Percentiles rank a stretch among this genome's conserved stretches.
phyloP scores from a whole-genome alignment of 2,888 invertebrate genomes.

The Andricus quercusramuli region DNA sequence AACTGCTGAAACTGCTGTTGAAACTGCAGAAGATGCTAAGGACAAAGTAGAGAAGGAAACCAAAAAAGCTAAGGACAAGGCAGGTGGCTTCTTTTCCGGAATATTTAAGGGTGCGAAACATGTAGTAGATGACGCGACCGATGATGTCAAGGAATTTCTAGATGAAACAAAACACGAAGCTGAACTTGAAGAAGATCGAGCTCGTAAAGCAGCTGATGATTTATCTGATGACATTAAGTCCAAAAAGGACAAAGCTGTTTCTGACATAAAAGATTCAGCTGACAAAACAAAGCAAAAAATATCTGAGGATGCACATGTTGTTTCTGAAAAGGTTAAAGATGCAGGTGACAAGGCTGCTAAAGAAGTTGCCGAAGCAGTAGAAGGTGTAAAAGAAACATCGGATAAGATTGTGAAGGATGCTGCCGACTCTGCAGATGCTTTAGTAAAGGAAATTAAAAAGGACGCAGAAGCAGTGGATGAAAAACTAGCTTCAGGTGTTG shows the following conservation, averaged over 20 bases:
- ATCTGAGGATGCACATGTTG: constrained; percentile 41
- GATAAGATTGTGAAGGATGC: constrained; percentile 46
- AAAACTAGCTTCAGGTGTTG: neutral
- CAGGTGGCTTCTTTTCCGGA: constrained; percentile 65
- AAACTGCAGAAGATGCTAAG: constrained; percentile 47
- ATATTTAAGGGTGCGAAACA: constrained; percentile 66
- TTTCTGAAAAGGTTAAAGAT: constrained; percentile 11
- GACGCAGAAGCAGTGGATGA: constrained; percentile 73
- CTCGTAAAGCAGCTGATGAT: constrained; percentile 35
- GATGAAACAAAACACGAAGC: constrained; percentile 43
- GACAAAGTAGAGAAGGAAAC: constrained; percentile 54
- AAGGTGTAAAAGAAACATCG: constrained; percentile 52
- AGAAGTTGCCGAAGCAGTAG: constrained; percentile 37
- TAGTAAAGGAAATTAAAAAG: constrained; percentile 44
- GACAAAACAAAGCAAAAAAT: constrained; percentile 40
- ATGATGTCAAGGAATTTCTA: constrained; percentile 49
- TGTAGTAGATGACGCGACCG: constrained; percentile 57
- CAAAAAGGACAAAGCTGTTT: constrained; percentile 46
- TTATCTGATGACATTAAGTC: constrained; percentile 34
- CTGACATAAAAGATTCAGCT: constrained; percentile 42
- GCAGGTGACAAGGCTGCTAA: constrained; percentile 10
- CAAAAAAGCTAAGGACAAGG: constrained; percentile 66
- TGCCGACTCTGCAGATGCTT: constrained; percentile 54
- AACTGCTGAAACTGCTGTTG: neutral
- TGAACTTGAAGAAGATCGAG: constrained; percentile 59